Percentiles rank a stretch among this genome's conserved stretches.
Conservation (phyloP, 1,140 invertebrate genomes). For the Melanaphis sacchari region DNA sequence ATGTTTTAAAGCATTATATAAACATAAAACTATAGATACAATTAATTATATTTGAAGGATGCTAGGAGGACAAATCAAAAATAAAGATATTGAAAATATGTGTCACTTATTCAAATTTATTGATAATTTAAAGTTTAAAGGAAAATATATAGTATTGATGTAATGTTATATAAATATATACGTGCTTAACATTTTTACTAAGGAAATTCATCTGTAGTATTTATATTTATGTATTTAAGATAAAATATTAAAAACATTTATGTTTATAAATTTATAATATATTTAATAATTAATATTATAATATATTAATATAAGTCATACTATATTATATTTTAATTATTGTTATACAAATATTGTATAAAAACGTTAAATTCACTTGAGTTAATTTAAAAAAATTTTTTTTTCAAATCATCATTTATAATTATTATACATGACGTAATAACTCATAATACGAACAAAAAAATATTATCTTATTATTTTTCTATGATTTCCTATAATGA, state of each 20-base stretch:
- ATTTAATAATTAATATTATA: background rate
- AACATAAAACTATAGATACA: too few relatives aligned
- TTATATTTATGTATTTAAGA: background rate
- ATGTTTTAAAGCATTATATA: too few relatives aligned
- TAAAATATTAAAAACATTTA: background rate
- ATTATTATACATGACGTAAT: background rate
- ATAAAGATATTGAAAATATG: too few relatives aligned
- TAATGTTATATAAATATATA: too few relatives aligned
- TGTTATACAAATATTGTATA: background rate
- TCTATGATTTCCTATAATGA: background rate
- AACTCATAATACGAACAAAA: background rate
- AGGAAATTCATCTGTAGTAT: background rate
- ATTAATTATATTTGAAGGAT: too few relatives aligned
- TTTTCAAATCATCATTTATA: background rate
- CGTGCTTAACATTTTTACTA: background rate
- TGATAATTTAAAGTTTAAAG: too few relatives aligned
- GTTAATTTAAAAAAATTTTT: background rate
- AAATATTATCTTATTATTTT: background rate
- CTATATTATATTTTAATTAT: background rate
- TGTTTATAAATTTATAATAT: background rate
- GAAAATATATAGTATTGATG: too few relatives aligned
- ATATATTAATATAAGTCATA: background rate
- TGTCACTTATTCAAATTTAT: too few relatives aligned
- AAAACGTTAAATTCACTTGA: background rate
- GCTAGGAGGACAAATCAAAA: too few relatives aligned